These are phyloP conservation scores for Pilophorus perplexus DNA, from an alignment of 2,888 invertebrate genomes.

Conservation along the genomic window DNA sequence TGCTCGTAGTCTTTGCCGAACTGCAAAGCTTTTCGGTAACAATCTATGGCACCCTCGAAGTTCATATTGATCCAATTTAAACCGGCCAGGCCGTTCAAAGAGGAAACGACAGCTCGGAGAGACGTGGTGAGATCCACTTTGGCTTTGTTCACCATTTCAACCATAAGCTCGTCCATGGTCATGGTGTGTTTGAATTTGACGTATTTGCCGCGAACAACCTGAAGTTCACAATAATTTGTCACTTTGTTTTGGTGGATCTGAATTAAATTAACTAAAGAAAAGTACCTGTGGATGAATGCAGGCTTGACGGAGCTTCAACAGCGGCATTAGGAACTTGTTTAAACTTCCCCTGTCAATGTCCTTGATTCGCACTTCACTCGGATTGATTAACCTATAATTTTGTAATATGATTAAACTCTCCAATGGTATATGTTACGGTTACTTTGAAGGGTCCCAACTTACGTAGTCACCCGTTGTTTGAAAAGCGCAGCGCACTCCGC, in stretches of 20 bases:
- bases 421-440: neutral
- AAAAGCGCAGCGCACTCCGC: conserved; percentile 53
- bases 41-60: conserved; percentile 58
- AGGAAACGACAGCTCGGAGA: conserved; percentile 61
- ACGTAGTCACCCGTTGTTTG: conserved; percentile 10
- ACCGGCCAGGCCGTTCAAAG: conserved; percentile 68
- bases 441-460: too few relatives aligned
- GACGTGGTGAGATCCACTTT: conserved; percentile 62
- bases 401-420: neutral
- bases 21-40: conserved; percentile 62
- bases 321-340: conserved; percentile 60
- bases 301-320: conserved; percentile 66
- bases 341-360: conserved; percentile 55
- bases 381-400: conserved; percentile 41
- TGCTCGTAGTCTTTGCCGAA: conserved; percentile 55
- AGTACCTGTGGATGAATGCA: conserved; percentile 65
- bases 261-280: neutral
- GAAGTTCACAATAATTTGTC: conserved; percentile 17
- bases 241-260: neutral
- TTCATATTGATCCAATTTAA: conserved; percentile 59
- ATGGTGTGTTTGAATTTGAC: conserved; percentile 55
- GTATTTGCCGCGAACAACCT: conserved; percentile 49
- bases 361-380: conserved; percentile 51
- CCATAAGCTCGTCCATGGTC: conserved; percentile 64
- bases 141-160: conserved; percentile 63